Evolutionary conservation across 2,888 invertebrate species (phyloP), one percentile per base, ranked within the genome.

Genomic region (Drosophila seclusa): DNA sequence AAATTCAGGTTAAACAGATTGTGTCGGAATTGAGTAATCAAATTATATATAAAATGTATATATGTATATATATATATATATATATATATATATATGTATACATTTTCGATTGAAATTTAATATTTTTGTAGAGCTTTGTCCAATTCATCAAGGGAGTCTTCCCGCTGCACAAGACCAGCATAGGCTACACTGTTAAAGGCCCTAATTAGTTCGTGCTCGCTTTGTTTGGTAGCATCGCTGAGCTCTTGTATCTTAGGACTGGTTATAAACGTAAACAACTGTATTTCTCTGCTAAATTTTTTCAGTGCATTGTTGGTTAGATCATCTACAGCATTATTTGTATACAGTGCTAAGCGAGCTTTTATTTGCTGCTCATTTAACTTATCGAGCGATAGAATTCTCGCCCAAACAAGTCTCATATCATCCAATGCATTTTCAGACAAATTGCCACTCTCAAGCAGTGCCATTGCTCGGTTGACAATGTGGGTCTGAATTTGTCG

Each of bases 121-220:
- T 72, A 71, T 11, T 18, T 48, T 0, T 53, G 18, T 2, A 73
- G 29, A 5, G n/a, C 16, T 0, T 0, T 2, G 0, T 34, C 8
- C 4, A 73, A 59, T 11, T 40, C 10, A 1, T 4, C 2, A 27
- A 71, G 53, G 5, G 31, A 34, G 4, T 53, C n/a, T 13, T 53
- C 36, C 4, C 27, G 45, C 7, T 27, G 10, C 1, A 48, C 55
- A 11, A 71, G 48, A 2, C 73, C 72, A 6, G 72, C 73, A 65
- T 59, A 65, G 27, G 72, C 72, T 5, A 72, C 16, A 34, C 29
- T 32, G 31, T 72, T 72, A 2, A 45, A 72, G 1, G 71, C 58
- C 11, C 45, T 27, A 13, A 72, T 59, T 2, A 72, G 36, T 1
- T 29, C 11, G 0, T 18, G 45, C 18, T 72, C 72, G 16, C 40